Conservation (phyloP, 2,888 invertebrate genomes). For the Platycheirus rosarum region DNA sequence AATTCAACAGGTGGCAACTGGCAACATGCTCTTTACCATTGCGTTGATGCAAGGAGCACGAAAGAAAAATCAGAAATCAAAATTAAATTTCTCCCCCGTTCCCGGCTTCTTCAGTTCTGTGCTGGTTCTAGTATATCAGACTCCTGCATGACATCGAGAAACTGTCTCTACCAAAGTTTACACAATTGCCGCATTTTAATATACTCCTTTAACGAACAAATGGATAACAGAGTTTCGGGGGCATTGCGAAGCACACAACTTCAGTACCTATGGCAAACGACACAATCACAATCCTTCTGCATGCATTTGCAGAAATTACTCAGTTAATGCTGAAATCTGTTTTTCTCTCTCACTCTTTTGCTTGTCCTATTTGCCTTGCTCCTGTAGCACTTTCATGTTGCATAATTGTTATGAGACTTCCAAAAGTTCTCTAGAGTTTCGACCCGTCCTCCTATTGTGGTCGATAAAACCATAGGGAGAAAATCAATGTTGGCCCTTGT, state of each 20-base stretch:
- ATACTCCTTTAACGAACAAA: conserved; percentile 67
- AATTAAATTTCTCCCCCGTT: conserved; percentile 58
- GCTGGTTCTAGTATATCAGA: background rate
- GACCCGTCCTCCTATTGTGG: background rate
- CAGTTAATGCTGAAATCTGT: conserved; percentile 34
- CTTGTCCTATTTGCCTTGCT: background rate
- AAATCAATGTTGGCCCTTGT: conserved; percentile 25
- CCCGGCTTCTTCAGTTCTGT: background rate
- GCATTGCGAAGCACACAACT: conserved; percentile 36
- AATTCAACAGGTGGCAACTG: conserved; percentile 52
- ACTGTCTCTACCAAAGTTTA: conserved; percentile 56
- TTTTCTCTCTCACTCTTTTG: conserved; percentile 1
- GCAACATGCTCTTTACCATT: conserved; percentile 43
- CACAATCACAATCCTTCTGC: conserved; percentile 36
- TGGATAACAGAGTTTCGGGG: conserved; percentile 45
- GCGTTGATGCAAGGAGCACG: conserved; percentile 28
- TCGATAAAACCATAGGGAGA: background rate
- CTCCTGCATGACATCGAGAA: conserved; percentile 50
- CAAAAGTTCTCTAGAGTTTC: conserved; percentile 32
- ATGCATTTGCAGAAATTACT: conserved; percentile 52
- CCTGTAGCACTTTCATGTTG: conserved; percentile 62
- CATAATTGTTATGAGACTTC: conserved; percentile 67
- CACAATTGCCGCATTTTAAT: conserved; percentile 63
- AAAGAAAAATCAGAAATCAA: conserved; percentile 58
- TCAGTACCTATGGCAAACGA: conserved; percentile 3